Conservation (phyloP, 37 sponge, comb jelly and placozoan species). For the Aphrocallistes beatrix region DNA sequence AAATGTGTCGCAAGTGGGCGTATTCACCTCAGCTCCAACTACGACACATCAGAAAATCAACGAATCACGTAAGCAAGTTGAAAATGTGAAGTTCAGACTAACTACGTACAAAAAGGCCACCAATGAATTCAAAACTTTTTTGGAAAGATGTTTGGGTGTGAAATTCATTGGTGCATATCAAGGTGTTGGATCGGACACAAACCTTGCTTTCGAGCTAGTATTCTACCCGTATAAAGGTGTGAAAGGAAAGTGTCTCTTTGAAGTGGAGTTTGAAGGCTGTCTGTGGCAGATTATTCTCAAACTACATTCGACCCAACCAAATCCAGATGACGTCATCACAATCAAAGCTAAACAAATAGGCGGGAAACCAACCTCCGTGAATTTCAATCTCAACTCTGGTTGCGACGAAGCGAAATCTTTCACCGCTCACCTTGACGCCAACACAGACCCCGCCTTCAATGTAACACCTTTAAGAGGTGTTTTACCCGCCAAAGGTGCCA, state of each 20-base stretch:
- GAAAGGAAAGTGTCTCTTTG: neutral
- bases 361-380: neutral
- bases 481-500: neutral
- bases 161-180: slow-evolving; percentile 1
- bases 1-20: neutral
- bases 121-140: neutral
- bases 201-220: neutral
- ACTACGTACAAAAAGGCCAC: neutral
- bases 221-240: neutral
- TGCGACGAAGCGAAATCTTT: neutral
- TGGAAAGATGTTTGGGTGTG: neutral
- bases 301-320: neutral
- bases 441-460: neutral
- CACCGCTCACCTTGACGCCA: neutral
- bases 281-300: neutral
- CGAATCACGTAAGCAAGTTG: neutral
- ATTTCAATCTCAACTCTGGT: neutral
- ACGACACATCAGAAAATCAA: neutral
- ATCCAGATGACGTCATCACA: neutral
- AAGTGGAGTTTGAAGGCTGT: neutral
- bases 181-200: neutral
- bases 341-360: neutral
- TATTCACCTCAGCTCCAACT: neutral
- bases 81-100: neutral
- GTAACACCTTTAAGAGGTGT: neutral